These are phyloP conservation scores for Psix sp. DNA, from an alignment of 1,140 invertebrate species.

Conservation along the genomic window DNA sequence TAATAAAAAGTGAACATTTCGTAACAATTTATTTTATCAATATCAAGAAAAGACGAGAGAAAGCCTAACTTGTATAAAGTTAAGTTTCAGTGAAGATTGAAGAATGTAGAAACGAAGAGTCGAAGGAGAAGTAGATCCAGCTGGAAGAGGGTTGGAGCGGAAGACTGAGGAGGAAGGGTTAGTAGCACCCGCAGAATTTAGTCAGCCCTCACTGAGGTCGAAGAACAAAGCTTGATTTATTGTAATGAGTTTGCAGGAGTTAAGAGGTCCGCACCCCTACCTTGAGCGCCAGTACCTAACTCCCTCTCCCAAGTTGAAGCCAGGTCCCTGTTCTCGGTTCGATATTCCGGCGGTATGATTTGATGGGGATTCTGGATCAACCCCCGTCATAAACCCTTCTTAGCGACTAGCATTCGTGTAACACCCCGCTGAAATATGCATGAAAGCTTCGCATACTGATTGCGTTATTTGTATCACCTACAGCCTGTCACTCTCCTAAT, in stretches of 20 bases:
- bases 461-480: conserved; percentile 75
- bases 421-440: conserved; percentile 74
- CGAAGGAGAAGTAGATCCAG: conserved; percentile 15
- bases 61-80: too few relatives aligned
- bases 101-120: conserved; percentile 5
- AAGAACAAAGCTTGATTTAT: conserved; percentile 79
- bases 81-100: too few relatives aligned
- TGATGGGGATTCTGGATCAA: conserved; percentile 76
- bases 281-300: conserved; percentile 14
- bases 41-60: too few relatives aligned
- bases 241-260: conserved; percentile 78
- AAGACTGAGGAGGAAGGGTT: conserved; percentile 63
- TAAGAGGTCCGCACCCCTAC: conserved; percentile 71
- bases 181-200: conserved; percentile 71
- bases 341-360: conserved; percentile 75
- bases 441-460: conserved; percentile 75
- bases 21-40: too few relatives aligned
- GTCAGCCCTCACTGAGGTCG: conserved; percentile 69
- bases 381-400: conserved; percentile 77
- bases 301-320: conserved; percentile 37
- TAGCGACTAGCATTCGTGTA: conserved; percentile 67
- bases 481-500: conserved; percentile 44
- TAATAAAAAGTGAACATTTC: too few relatives aligned
- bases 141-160: conserved; percentile 21
- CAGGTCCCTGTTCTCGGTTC: conserved; percentile 61